Evolutionary conservation across 2,113 vertebrate genomes (phyloP).

Genomic region (Perca fluviatilis): DNA sequence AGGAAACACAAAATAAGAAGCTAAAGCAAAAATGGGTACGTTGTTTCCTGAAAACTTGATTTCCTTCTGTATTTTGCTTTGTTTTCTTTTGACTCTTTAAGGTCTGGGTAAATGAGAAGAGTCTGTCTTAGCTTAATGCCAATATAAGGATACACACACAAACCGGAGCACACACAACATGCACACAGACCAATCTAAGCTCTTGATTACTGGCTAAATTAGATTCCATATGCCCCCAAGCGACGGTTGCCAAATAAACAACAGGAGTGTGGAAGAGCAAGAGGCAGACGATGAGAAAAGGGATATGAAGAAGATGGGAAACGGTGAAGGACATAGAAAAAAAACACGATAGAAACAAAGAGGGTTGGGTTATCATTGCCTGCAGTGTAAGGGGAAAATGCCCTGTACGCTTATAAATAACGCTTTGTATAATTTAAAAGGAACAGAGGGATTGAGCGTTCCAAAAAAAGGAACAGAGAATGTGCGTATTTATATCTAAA

Average conservation of each 20-base stretch:
- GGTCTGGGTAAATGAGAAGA: slow-evolving; percentile 44
- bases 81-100: slow-evolving; percentile 18
- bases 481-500: slow-evolving; percentile 48
- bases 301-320: slow-evolving; percentile 38
- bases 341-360: slow-evolving; percentile 43
- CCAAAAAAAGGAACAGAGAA: slow-evolving; percentile 28
- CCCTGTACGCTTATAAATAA: slow-evolving; percentile 53
- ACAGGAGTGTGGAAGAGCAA: slow-evolving; percentile 18
- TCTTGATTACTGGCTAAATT: slow-evolving; percentile 72
- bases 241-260: slow-evolving; percentile 54
- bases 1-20: not conserved
- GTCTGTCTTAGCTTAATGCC: slow-evolving; percentile 53
- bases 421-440: slow-evolving; percentile 53
- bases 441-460: slow-evolving; percentile 27
- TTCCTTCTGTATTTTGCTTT: slow-evolving; percentile 21
- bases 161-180: not conserved
- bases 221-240: slow-evolving; percentile 60
- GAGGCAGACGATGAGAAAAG: slow-evolving; percentile 17
- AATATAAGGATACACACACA: slow-evolving; percentile 29
- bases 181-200: slow-evolving; percentile 43
- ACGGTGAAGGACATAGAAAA: slow-evolving; percentile 41
- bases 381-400: not conserved
- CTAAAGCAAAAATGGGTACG: slow-evolving; percentile 1
- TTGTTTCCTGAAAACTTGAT: slow-evolving; percentile 16
- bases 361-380: not conserved